Evolutionary conservation across 2,888 invertebrate species (phyloP).

Genomic region (Chrysolina americana): DNA sequence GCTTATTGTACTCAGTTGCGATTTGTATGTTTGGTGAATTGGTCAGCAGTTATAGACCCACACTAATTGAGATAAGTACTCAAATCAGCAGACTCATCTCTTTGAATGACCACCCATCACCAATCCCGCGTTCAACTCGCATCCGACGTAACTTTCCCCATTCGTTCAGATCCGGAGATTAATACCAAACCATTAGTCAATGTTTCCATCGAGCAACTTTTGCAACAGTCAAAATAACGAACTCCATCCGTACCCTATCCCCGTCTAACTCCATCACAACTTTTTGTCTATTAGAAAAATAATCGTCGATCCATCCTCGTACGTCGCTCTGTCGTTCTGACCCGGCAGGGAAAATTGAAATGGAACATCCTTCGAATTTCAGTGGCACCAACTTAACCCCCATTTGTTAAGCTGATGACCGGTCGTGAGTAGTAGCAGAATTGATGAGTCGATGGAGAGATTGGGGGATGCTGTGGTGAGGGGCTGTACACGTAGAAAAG

Average conservation of each 20-base stretch:
- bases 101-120: not conserved
- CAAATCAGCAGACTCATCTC: no score
- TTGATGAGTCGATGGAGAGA: slow-evolving; percentile 39
- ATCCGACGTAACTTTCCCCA: not conserved
- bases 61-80: no score
- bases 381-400: slow-evolving; percentile 41
- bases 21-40: no score
- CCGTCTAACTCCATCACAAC: slow-evolving; percentile 36
- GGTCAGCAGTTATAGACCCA: no score
- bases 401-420: slow-evolving; percentile 47
- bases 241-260: slow-evolving; percentile 32
- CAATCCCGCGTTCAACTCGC: not conserved
- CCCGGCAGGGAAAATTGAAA: slow-evolving; percentile 36
- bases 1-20: no score
- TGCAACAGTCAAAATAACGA: slow-evolving; percentile 18
- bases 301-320: slow-evolving; percentile 40
- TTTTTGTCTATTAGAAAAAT: slow-evolving; percentile 42
- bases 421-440: slow-evolving; percentile 37
- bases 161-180: slow-evolving; percentile 13
- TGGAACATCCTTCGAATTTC: slow-evolving; percentile 40
- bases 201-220: slow-evolving; percentile 19
- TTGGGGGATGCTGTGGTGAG: slow-evolving; percentile 21
- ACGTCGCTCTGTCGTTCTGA: slow-evolving; percentile 35
- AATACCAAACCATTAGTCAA: slow-evolving; percentile 19
- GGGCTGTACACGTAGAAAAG: slow-evolving; percentile 34